Base-by-base conservation (phyloP, 2,797 vertebrate species). In the Sebastes minor region DNA sequence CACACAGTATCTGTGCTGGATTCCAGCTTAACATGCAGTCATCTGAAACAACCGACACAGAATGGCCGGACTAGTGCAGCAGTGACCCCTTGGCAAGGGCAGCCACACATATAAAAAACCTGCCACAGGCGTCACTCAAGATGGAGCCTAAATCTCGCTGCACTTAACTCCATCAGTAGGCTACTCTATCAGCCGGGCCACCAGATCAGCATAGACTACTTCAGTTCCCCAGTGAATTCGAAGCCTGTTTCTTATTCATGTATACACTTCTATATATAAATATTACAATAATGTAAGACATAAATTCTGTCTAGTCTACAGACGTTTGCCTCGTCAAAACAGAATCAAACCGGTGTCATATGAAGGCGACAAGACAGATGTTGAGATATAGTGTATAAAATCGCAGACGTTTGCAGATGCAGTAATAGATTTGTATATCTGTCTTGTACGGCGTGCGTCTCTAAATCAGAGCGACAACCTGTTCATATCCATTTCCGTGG, bases 81-180 rank as follows among this genome's bases (percentile, higher is more conserved):
- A 78, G 75, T 89, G 91, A 88, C 87, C 94, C 88, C 75, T 78
- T 79, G 88, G 94, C 94, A 94, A 95, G 89, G 93, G 87, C 92
- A 93, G 85, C 80, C 83, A 82, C 82, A 88, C 88, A 89, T 89
- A 87, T 84, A 75, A 83, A 87, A 81, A 86, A 86, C 81, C 88
- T 85, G 89, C 94, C 88, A 86, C 74, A 64, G 91, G 91, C 91
- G 10, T 87, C 91, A 91, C 92, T 93, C 86, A 91, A 92, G 87
- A 92, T 87, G 84, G 86, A 89, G 42, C 70, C 84, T 46, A 83
- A 89, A 85, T 86, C 82, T 83, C 80, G 42, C 78, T 89, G 80
- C 90, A 89, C 86, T 92, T 82, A 71, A 76, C 71, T 84, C 71
- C 83, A 81, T 83, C 71, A 46, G 23, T 23, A 74, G 82, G 35